These are phyloP conservation scores for Lipotes vexillifer DNA, from an alignment of 2,113 vertebrate species.

Conservation along the genomic window DNA sequence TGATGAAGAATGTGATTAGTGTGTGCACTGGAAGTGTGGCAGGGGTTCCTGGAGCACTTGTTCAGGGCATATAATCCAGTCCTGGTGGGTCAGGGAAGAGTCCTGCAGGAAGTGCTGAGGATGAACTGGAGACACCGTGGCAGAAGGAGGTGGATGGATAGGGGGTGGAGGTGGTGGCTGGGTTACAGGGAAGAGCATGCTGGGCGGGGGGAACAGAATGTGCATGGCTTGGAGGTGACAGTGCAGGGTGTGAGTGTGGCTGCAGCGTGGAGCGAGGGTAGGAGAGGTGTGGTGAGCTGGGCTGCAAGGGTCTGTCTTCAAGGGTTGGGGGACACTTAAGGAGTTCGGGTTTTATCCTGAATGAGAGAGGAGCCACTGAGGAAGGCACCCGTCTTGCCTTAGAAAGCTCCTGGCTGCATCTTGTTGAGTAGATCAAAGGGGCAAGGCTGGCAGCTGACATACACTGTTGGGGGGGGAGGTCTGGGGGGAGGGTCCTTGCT, in stretches of 20 bases:
- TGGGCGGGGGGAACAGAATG: not conserved
- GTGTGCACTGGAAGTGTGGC: fast-evolving
- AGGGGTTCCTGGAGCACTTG: not conserved
- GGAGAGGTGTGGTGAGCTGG: not conserved
- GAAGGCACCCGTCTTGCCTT: not conserved
- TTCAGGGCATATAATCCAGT: not conserved
- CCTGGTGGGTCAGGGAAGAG: not conserved
- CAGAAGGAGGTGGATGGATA: not conserved
- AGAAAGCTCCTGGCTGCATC: not conserved
- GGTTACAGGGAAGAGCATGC: not conserved
- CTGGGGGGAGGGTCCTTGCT: not conserved
- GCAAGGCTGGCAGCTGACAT: not conserved
- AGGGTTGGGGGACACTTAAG: not conserved
- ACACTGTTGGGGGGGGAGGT: too few species aligned
- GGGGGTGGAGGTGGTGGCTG: not conserved
- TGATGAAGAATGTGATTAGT: fast-evolving
- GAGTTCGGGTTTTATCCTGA: not conserved
- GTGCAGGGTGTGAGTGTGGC: not conserved
- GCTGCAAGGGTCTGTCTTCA: not conserved
- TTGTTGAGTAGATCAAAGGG: not conserved
- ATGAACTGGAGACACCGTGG: not conserved
- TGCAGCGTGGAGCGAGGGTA: fast-evolving
- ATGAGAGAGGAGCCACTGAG: not conserved
- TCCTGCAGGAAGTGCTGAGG: not conserved
- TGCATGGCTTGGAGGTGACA: not conserved